Evolutionary conservation across 2,797 vertebrate genomes (phyloP).

Genomic region (Acanthis flammea): DNA sequence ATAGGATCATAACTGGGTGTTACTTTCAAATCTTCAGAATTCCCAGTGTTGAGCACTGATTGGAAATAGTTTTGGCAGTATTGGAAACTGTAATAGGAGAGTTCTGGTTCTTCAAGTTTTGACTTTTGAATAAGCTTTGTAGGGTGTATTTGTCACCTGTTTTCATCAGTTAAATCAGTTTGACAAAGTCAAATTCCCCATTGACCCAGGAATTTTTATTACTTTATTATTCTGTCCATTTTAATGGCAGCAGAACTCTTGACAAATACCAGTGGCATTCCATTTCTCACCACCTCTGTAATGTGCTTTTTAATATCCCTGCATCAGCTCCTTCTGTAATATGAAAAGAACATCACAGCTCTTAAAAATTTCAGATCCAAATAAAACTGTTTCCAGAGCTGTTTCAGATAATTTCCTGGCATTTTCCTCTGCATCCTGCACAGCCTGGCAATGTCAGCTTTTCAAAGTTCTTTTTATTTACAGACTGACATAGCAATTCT

Average conservation of each 20-base stretch:
- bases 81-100: background rate
- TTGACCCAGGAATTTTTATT: background rate
- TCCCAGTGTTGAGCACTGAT: background rate
- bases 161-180: background rate
- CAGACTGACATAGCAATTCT: background rate
- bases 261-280: background rate
- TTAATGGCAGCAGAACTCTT: background rate
- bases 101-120: background rate
- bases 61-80: background rate
- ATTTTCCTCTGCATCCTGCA: background rate
- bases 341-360: background rate
- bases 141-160: background rate
- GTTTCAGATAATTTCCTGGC: background rate
- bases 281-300: background rate
- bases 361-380: background rate
- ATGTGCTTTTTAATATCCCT: background rate
- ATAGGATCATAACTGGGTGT: background rate
- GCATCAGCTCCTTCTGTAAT: background rate
- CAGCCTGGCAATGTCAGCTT: background rate
- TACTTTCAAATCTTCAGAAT: background rate
- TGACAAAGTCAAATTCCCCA: background rate
- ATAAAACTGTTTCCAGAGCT: background rate
- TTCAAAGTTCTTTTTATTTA: background rate
- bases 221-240: background rate
- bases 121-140: background rate